Evolutionary conservation across 1,140 invertebrate species (phyloP).

Genomic region (Anastrepha obliqua): DNA sequence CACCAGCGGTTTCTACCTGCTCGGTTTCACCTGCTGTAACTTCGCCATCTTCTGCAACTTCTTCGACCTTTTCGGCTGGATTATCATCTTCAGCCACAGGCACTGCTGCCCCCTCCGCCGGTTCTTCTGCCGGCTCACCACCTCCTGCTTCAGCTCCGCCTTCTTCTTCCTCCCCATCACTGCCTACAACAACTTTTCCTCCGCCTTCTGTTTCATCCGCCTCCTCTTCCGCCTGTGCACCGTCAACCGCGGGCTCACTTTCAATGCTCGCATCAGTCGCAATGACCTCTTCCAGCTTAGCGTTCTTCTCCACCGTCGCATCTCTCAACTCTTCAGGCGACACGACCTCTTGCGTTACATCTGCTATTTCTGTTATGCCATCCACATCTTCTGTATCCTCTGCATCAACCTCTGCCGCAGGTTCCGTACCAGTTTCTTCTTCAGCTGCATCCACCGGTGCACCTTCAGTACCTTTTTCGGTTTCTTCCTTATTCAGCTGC

Average conservation of each 20-base stretch:
- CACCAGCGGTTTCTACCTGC: not conserved
- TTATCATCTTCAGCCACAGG: not conserved
- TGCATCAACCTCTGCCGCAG: not conserved
- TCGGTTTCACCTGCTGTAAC: not conserved
- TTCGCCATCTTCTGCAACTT: not conserved
- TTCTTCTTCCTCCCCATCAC: not conserved
- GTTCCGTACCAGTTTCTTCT: not conserved
- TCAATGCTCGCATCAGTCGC: constrained; percentile 13
- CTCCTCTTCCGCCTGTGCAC: not conserved
- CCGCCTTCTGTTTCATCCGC: not conserved
- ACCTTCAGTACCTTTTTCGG: not conserved
- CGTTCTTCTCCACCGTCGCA: not conserved
- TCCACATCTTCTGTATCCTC: not conserved
- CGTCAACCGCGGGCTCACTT: not conserved
- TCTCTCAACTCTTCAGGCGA: not conserved
- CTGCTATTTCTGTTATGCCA: not conserved
- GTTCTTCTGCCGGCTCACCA: not conserved
- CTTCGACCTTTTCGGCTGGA: not conserved
- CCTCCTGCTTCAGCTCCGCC: not conserved
- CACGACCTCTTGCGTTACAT: not conserved
- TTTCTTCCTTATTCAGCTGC: not conserved
- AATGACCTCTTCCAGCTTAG: not conserved
- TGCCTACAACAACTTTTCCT: not conserved
- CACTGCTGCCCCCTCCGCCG: not conserved
- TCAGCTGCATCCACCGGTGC: not conserved